Conservation (phyloP, 2,797 vertebrate genomes). For the Lycodopsis pacificus region DNA sequence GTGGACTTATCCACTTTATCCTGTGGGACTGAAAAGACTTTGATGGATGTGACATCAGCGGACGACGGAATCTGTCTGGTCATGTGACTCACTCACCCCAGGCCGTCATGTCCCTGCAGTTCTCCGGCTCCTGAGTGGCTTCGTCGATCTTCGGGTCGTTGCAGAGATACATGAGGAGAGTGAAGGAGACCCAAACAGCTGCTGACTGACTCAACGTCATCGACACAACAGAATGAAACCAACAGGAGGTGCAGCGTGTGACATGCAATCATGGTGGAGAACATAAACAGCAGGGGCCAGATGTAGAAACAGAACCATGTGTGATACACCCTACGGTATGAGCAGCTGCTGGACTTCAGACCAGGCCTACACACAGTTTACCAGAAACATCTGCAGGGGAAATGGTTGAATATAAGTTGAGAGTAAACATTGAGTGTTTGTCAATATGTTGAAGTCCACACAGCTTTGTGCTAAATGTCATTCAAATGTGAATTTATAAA, state of each 20-base stretch:
- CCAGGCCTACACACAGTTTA: not conserved
- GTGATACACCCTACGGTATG: not conserved
- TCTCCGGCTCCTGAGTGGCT: slow-evolving; percentile 94
- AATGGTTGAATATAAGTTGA: not conserved
- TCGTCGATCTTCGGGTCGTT: slow-evolving; percentile 92
- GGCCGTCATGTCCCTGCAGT: slow-evolving; percentile 89
- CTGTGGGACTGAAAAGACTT: not conserved
- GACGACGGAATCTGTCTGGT: not conserved
- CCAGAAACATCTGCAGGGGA: not conserved
- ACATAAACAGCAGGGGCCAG: not conserved
- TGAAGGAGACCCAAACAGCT: slow-evolving; percentile 69
- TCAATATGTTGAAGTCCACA: not conserved
- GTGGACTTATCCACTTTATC: not conserved
- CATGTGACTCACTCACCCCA: slow-evolving; percentile 84
- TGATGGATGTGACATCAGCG: not conserved
- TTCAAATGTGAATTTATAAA: not conserved
- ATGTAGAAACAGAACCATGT: not conserved
- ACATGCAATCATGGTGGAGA: not conserved
- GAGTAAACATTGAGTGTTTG: too few relatives aligned
- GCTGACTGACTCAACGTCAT: not conserved
- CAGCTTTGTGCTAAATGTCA: not conserved
- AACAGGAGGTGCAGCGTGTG: not conserved
- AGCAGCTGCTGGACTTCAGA: not conserved
- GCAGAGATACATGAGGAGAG: slow-evolving; percentile 86
- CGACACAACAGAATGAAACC: not conserved